phyloP scores from a whole-genome alignment of 2,113 vertebrate genomes.

The Galbula dea region DNA sequence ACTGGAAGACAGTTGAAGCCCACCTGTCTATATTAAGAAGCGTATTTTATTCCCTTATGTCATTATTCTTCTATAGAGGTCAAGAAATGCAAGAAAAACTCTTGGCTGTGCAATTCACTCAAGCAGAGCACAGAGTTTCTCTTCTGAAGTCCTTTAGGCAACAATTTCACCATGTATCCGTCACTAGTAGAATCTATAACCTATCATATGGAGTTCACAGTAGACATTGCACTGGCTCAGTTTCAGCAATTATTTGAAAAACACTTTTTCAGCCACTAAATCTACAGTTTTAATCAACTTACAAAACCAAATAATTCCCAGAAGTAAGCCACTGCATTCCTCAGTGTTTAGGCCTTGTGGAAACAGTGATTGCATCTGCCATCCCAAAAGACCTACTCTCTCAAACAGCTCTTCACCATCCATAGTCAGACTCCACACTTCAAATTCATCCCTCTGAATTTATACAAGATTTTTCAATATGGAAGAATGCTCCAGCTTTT shows the following conservation, averaged over 20 bases:
- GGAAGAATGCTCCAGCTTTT: not conserved
- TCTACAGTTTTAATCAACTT: constrained; percentile 46
- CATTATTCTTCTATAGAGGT: not conserved
- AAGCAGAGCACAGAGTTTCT: not conserved
- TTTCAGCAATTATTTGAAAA: constrained; percentile 56
- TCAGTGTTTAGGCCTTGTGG: not conserved
- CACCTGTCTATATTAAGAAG: not conserved
- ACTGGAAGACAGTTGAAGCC: not conserved
- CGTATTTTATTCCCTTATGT: not conserved
- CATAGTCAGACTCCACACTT: not conserved
- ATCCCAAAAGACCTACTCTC: not conserved
- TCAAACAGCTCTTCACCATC: not conserved
- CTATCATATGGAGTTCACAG: not conserved
- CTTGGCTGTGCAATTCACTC: not conserved
- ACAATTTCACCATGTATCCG: not conserved
- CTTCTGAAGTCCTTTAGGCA: not conserved
- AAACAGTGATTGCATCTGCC: not conserved
- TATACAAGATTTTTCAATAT: not conserved
- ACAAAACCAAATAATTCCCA: constrained; percentile 7
- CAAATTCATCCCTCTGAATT: not conserved
- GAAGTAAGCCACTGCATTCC: not conserved
- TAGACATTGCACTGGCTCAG: not conserved
- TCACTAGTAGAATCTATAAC: not conserved
- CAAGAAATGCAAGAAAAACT: not conserved
- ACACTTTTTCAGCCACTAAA: constrained; percentile 28